Percentiles rank a stretch among this genome's conserved stretches.
These are phyloP conservation scores for Carollia perspicillata DNA, from an alignment of 2,113 vertebrate genomes.

Conservation along the genomic window DNA sequence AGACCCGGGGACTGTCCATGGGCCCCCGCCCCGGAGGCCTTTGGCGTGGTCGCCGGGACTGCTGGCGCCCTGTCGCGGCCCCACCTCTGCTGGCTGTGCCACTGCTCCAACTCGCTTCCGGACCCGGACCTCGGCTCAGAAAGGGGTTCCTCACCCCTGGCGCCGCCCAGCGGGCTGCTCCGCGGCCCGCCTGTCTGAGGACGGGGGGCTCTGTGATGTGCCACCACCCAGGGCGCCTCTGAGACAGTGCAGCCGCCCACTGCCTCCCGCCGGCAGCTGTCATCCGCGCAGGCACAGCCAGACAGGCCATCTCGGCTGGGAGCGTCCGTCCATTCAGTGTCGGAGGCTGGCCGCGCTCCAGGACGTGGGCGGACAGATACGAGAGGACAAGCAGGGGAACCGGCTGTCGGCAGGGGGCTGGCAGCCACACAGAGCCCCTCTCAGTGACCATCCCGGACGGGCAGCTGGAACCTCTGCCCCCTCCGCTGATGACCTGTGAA, in stretches of 20 bases:
- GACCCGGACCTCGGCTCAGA: not conserved
- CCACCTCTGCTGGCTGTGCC: not conserved
- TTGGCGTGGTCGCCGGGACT: not conserved
- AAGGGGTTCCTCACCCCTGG: not conserved
- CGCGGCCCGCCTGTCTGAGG: not conserved
- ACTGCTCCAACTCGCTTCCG: not conserved
- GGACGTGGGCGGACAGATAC: not conserved
- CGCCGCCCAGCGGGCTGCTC: not conserved
- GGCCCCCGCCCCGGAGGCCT: not conserved
- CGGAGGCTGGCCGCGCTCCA: slow-evolving; percentile 43
- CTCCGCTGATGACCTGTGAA: not conserved
- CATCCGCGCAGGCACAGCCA: not conserved
- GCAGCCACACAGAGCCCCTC: not conserved
- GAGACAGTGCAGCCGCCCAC: not conserved
- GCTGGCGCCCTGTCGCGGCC: not conserved
- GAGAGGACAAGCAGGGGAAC: slow-evolving; percentile 24
- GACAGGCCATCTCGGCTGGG: not conserved
- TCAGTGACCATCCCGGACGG: not conserved
- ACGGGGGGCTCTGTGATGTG: not conserved
- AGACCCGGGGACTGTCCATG: not conserved
- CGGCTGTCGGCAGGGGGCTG: not conserved
- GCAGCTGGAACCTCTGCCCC: not conserved
- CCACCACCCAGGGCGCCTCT: not conserved
- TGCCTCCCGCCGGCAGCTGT: slow-evolving; percentile 33
- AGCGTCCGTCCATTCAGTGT: not conserved